Evolutionary conservation across 2,797 vertebrate species (phyloP), one percentile per base, ranked within the genome.

Genomic region (Lophius americanus): DNA sequence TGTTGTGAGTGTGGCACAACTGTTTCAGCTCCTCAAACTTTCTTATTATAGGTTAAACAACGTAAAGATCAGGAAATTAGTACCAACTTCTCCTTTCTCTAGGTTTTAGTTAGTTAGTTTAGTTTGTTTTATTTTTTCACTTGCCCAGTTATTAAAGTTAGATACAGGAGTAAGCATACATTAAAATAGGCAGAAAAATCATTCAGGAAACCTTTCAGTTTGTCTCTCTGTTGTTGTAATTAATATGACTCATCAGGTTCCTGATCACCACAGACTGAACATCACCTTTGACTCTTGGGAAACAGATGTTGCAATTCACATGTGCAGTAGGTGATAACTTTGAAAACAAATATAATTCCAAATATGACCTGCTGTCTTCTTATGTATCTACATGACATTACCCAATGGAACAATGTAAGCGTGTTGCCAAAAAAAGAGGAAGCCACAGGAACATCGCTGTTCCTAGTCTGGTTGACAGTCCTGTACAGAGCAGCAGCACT

Each of bases 401-500:
- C 33, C n/a, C 10, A 8, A 10, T 59, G 42, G 53, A 72, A 51
- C 52, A 56, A 63, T 51, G 32, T 43, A 53, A 54, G 43, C 48
- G 41, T 60, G 49, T 46, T 60, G 44, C 39, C 13, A n/a, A 67
- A 60, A 23, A 61, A 64, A 65, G 55, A 61, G 36, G 74, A 75
- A 50, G 37, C 50, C 52, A 51, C 50, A 60, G 66, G 39, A 63
- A 61, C 13, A 58, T 58, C 51, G 70, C 68, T 47, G 70, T 55
- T 68, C 55, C 39, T 51, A 7, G 54, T 73, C 49, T 52, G 35
- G 67, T 55, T 76, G 70, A 78, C 64, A 55, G 68, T 23, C 10
- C 43, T 51, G 78, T 43, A n/a, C 58, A 52, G 48, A 76, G 56
- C 58, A 43, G 64, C 80, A 63, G 67, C 70, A 33, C 62, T 59